Base-by-base conservation (phyloP, 1,140 invertebrate species). In the Centruroides sculpturatus region DNA sequence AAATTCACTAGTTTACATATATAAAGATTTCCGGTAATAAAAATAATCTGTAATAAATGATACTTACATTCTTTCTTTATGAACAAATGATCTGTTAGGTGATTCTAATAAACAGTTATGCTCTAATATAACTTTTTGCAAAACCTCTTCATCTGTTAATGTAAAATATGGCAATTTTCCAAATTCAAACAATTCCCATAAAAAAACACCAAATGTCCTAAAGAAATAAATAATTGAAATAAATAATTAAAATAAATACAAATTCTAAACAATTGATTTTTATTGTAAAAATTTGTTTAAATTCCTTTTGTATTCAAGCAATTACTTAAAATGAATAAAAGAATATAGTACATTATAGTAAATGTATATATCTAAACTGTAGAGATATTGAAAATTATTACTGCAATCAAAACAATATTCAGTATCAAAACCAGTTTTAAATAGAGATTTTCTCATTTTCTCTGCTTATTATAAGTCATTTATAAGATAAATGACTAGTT, bases 141-240 rank as follows among this genome's bases (percentile, higher is more conserved):
- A 79, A 0, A 89, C 83, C 67, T 86, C 80, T 59, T 87, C 84
- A 71, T 89, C 83, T 48, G 72, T 77, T 23, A 87, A 72, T 50
- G 77, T 71, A 53, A 74, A 69, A 69, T 86, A 88, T 2, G 87
- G 87, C 64, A 82, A 73, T 49, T 81, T 75, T 13, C 85, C 86
- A 78, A 85, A 86, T 64, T 81, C 81, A 49, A 80, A 80, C 48
- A 89, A 80, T 72, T 89, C 86, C 86, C 87, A 90, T 41, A 89
- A 71, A 34, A 85, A 70, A 54, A 76, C 68, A 59, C 74, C 75
- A 65, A 74, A 74, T 36, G 73, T 71, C 75, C 76, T 75, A 66
- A 50, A 64, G 66, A 64, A 60, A 62, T 64, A 57, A 48, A 41
- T 35, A 11, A 50, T 11, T 35, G 50, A 46, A 41, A 4, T 41